Base-by-base conservation (phyloP, 2,888 invertebrate genomes). In the Pachliopta kotzebuea region DNA sequence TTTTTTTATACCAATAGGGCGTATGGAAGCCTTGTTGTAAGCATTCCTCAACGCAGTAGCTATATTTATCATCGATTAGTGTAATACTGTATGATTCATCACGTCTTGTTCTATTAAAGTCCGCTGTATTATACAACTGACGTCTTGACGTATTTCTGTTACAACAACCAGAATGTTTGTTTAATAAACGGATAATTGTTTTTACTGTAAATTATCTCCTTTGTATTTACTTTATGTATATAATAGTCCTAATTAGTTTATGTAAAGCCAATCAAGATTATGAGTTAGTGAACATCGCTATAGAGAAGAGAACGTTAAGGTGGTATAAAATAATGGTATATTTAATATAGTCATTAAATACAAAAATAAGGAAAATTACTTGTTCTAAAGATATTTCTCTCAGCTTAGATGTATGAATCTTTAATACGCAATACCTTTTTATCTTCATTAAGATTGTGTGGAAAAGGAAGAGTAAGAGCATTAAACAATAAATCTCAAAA, bases 1-100 rank as follows among this genome's bases (percentile, higher is more conserved):
- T n/a, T 45, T 45, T 45, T 45, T 45, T 1, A 45, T 45, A 45
- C 18, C 18, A 45, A n/a, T 18, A 45, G 45, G 45, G 45, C n/a
- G 4, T 42, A 7, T 9, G 45, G 7, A 7, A 45, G 45, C 37
- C 37, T 37, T 11, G 29, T n/a, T 52, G 45, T 56, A 56, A 24
- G 17, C 20, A 26, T 24, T 21, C 31, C 26, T 17, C 37, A 80
- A 80, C 76, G 72, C 73, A 70, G 70, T 67, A 68, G 78, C 76
- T 83, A 83, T 79, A 83, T 84, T 82, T 84, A 88, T 84, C 83
- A 84, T 88, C 87, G 85, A 88, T 90, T 86, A 85, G 81, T 83
- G 80, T 79, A 88, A 88, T 84, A 85, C 75, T 74, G 68, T 73
- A 76, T 89, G 90, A 90, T 79, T 90, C 90, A 89, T 77, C 71